Percentiles rank a stretch among this genome's conserved stretches.
phyloP scores from a whole-genome alignment of 2,113 vertebrate genomes.

The Rhinolophus sinicus region DNA sequence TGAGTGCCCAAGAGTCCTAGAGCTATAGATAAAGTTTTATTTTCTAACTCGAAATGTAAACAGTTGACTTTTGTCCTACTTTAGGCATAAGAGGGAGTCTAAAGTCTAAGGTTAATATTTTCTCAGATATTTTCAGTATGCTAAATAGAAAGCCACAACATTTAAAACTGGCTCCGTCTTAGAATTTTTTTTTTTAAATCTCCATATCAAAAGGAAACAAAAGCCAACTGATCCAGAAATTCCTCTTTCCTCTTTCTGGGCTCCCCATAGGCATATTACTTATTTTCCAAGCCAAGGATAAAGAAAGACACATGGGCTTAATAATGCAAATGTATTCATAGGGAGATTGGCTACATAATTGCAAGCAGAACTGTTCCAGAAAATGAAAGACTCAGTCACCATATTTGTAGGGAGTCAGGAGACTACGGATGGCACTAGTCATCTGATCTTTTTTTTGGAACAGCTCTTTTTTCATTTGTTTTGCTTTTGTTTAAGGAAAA shows the following conservation, averaged over 20 bases:
- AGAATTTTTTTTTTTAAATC: not conserved
- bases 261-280: not conserved
- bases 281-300: not conserved
- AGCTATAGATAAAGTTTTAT: not conserved
- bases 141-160: not conserved
- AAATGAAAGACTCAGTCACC: fast-evolving
- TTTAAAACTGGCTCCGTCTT: not conserved
- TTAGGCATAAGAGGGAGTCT: not conserved
- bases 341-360: not conserved
- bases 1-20: not conserved
- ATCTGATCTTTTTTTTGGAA: not conserved
- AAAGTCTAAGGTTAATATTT: constrained; percentile 9
- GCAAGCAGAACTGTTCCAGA: not conserved
- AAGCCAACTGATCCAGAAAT: not conserved
- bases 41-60: constrained; percentile 26
- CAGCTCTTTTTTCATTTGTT: not conserved
- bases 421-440: not conserved
- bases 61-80: not conserved
- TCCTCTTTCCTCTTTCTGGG: not conserved
- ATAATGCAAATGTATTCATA: not conserved
- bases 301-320: not conserved
- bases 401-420: fast-evolving
- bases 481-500: constrained; percentile 33
- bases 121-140: constrained; percentile 1
- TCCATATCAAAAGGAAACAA: not conserved